Conservation (phyloP, 1,140 invertebrate genomes). For the Lithobius niger region DNA sequence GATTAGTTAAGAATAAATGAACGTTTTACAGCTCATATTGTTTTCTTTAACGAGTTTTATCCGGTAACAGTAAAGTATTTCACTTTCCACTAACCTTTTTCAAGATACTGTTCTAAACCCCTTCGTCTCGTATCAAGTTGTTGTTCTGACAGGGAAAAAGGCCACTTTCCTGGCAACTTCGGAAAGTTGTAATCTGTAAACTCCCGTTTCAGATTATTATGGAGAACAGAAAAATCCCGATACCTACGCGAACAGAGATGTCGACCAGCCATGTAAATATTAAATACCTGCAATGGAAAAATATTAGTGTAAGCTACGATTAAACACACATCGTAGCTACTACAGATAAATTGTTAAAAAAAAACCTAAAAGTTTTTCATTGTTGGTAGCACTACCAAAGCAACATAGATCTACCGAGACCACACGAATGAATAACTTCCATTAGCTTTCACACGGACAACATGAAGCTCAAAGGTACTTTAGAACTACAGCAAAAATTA, state of each 20-base stretch:
- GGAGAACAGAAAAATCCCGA: slow-evolving; percentile 83
- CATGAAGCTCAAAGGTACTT: too few relatives aligned
- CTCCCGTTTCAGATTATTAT: slow-evolving; percentile 83
- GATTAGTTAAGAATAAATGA: too few relatives aligned
- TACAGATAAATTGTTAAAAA: too few relatives aligned
- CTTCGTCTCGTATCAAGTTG: slow-evolving; percentile 85
- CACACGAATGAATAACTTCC: too few relatives aligned
- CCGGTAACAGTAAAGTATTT: too few relatives aligned
- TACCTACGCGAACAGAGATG: slow-evolving; percentile 93
- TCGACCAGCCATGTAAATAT: slow-evolving; percentile 97
- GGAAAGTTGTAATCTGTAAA: slow-evolving; percentile 96
- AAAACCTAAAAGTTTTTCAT: too few relatives aligned
- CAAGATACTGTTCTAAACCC: slow-evolving; percentile 92
- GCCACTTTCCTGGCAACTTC: slow-evolving; percentile 97
- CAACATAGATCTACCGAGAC: slow-evolving; percentile 7
- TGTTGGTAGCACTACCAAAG: not conserved
- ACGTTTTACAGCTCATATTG: too few relatives aligned
- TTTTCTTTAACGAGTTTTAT: too few relatives aligned
- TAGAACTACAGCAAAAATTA: too few relatives aligned
- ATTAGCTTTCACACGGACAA: too few relatives aligned
- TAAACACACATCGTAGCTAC: too few relatives aligned
- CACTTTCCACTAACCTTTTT: slow-evolving; percentile 60
- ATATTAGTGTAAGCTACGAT: too few relatives aligned
- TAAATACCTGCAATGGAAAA: slow-evolving; percentile 53
- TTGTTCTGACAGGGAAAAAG: slow-evolving; percentile 82